Base-by-base conservation (phyloP, 2,113 vertebrate genomes). In the Dasyornis broadbenti region DNA sequence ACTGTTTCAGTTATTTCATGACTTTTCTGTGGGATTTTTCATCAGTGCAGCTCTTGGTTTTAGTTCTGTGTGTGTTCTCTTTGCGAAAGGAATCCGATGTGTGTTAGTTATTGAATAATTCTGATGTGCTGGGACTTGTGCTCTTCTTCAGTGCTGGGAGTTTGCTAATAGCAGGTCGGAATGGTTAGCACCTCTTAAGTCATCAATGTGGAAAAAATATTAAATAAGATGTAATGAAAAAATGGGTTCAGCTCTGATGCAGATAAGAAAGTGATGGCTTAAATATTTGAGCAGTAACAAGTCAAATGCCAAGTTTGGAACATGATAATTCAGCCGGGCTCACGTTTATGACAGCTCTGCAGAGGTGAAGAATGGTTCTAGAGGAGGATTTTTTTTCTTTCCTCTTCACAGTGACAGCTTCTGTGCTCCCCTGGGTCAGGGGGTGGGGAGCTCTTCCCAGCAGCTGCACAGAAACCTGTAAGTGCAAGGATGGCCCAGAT, bases 51-150 rank as follows among this genome's bases (percentile, higher is more conserved):
- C 37, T 63, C 47, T 68, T 82, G 27, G 5, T 47, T 92, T 42
- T 45, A 39, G 50, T 56, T 65, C 10, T 6, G 10, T 18, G 47
- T 18, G 14, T 65, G 69, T 83, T 73, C 45, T 30, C 14, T 82
- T 79, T 72, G 53, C 0, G 0, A 20, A 69, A 69, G 47, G 30
- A 76, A 44, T 92, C 15, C 0, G 0, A 4, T 53, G 4, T 44
- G 18, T 28, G 37, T 52, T 39, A 54, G 57, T 13, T 78, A 7
- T 9, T 81, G 53, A 68, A 4, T 35, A 16, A 9, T 68, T 63
- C 13, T 70, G 5, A 31, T 30, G 35, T 66, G 37, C 23, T 73
- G 42, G 12, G 61, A 14, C 18, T n/a, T 72, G 8, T n/a, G 35
- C 26, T 90, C 5, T 56, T 85, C 50, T 57, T 56, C 20, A 31